Conservation (phyloP, 2,797 vertebrate genomes). For the Discoglossus pictus region DNA sequence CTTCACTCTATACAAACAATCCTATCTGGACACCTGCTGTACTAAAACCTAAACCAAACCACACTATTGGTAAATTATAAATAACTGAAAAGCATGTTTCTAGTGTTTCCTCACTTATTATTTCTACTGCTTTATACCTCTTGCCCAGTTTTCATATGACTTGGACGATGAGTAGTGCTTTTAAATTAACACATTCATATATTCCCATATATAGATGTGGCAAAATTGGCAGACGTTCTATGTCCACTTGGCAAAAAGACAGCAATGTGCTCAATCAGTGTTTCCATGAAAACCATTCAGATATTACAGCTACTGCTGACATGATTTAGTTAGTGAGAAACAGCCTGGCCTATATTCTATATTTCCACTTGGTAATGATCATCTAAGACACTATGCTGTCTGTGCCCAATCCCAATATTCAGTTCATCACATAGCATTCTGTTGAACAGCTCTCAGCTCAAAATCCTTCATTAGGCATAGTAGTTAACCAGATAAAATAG, state of each 20-base stretch:
- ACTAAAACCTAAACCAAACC: slow-evolving; percentile 23
- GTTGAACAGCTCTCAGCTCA: no score
- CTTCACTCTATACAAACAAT: slow-evolving; percentile 35
- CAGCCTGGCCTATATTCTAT: slow-evolving; percentile 9
- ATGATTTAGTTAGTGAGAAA: slow-evolving; percentile 4
- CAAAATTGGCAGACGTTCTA: neutral
- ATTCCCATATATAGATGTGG: slow-evolving; percentile 21
- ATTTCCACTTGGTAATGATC: slow-evolving; percentile 20
- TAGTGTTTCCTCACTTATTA: neutral
- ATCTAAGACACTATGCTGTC: no score
- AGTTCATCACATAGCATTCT: no score
- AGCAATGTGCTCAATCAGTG: no score
- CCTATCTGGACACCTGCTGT: slow-evolving; percentile 43
- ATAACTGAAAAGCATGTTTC: neutral
- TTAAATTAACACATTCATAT: no score
- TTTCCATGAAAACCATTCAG: no score
- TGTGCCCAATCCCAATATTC: no score
- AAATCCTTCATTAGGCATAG: slow-evolving; percentile 8
- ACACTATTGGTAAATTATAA: slow-evolving; percentile 23
- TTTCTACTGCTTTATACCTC: neutral
- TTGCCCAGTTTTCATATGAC: neutral
- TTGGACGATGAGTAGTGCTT: neutral
- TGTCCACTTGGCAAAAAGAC: no score
- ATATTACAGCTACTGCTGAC: neutral
- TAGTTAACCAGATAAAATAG: slow-evolving; percentile 7